Percentiles rank a stretch among this genome's conserved stretches.
These are phyloP conservation scores for Noctilio leporinus DNA, from an alignment of 2,113 vertebrate species.

Conservation along the genomic window DNA sequence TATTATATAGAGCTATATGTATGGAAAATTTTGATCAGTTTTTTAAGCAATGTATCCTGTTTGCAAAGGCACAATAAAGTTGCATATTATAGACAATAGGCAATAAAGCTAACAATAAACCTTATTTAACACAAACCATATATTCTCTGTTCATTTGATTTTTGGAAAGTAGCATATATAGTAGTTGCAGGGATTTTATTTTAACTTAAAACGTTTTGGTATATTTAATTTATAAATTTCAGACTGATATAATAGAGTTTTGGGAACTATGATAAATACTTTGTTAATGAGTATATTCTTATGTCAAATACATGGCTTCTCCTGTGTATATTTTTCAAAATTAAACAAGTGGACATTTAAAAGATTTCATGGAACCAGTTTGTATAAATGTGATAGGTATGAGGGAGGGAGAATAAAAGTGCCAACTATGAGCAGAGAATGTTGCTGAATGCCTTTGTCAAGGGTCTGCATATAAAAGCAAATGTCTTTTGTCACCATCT, in stretches of 20 bases:
- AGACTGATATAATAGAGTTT: conserved; percentile 19
- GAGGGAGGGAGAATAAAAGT: neutral
- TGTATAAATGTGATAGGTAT: neutral
- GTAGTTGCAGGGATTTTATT: conserved; percentile 35
- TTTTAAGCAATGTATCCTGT: conserved; percentile 57
- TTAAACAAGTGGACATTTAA: conserved; percentile 22
- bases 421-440: neutral
- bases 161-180: conserved; percentile 34
- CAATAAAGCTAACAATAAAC: conserved; percentile 57
- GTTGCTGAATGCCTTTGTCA: neutral
- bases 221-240: conserved; percentile 59
- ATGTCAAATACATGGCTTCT: conserved; percentile 37
- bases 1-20: conserved; percentile 70
- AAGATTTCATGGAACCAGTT: neutral
- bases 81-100: conserved; percentile 55
- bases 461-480: neutral
- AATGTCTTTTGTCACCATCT: neutral
- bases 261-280: conserved; percentile 38
- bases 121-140: conserved; percentile 57
- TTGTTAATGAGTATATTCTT: conserved; percentile 53
- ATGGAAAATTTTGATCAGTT: conserved; percentile 71
- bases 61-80: conserved; percentile 64
- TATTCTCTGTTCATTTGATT: conserved; percentile 59
- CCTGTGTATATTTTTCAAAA: conserved; percentile 57
- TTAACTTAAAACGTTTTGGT: conserved; percentile 47